Evolutionary conservation across 1,140 invertebrate genomes (phyloP).

Genomic region (Hetaerina americana): DNA sequence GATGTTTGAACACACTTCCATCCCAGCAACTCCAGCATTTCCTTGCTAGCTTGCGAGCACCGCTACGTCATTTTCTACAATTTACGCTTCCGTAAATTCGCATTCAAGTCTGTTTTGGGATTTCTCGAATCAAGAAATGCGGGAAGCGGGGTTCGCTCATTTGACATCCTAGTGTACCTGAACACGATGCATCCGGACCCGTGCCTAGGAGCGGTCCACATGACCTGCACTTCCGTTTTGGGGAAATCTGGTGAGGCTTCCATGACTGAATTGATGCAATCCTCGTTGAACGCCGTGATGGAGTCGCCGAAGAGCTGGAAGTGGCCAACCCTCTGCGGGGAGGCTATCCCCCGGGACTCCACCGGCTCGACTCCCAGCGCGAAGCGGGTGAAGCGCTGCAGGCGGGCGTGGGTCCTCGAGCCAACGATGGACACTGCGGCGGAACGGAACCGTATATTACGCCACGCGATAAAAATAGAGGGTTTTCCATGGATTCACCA

Average conservation of each 20-base stretch:
- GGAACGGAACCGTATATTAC: neutral
- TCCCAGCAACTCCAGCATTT: too few species aligned
- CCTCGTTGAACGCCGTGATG: slow-evolving; percentile 64
- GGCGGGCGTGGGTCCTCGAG: slow-evolving; percentile 50
- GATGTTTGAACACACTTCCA: too few species aligned
- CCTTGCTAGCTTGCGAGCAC: too few species aligned
- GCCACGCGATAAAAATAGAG: too few species aligned
- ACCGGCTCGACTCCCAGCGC: slow-evolving; percentile 38
- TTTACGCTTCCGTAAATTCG: too few species aligned
- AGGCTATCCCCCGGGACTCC: slow-evolving; percentile 12
- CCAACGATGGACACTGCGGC: slow-evolving; percentile 57
- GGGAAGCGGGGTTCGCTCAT: too few species aligned
- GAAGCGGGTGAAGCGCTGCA: slow-evolving; percentile 71
- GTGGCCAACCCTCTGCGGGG: slow-evolving; percentile 45
- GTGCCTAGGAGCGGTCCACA: slow-evolving; percentile 75
- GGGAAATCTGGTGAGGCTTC: slow-evolving; percentile 47
- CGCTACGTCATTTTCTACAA: too few species aligned
- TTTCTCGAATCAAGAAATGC: too few species aligned
- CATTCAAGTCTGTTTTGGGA: too few species aligned
- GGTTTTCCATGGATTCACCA: too few species aligned
- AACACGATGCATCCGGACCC: slow-evolving; percentile 76
- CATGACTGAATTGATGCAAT: slow-evolving; percentile 73
- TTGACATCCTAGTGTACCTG: too few species aligned
- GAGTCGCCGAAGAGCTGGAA: slow-evolving; percentile 74
- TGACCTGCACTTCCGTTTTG: slow-evolving; percentile 77